phyloP scores from a whole-genome alignment of 2,113 vertebrate genomes.

The Albula goreensis region DNA sequence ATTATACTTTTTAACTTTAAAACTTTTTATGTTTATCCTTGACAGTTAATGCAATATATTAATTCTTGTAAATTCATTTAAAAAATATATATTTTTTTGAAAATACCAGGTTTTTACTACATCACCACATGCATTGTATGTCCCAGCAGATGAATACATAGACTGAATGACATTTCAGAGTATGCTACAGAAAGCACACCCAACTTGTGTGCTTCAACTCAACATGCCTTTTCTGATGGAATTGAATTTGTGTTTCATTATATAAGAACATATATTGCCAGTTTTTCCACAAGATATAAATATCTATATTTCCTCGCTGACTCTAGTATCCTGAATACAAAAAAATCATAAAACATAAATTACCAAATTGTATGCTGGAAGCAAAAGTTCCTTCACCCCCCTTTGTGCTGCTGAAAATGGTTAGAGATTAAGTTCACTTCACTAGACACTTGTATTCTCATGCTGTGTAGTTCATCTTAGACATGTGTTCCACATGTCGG shows the following conservation, averaged over 20 bases:
- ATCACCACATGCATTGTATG: not conserved
- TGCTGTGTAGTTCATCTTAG: not conserved
- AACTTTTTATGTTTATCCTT: not conserved
- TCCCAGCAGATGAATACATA: not conserved
- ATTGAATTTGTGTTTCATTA: not conserved
- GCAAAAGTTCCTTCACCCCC: not conserved
- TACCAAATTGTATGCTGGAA: not conserved
- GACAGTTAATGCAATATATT: not conserved
- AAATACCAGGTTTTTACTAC: not conserved
- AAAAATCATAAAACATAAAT: not conserved
- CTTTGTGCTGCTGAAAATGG: conserved; percentile 12
- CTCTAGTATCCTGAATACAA: not conserved
- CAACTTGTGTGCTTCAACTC: not conserved
- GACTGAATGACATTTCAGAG: not conserved
- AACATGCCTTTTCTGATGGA: not conserved
- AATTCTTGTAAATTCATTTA: not conserved
- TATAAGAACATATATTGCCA: conserved; percentile 12
- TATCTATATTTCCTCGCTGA: conserved; percentile 7
- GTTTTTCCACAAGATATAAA: conserved; percentile 14
- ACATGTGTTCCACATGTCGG: conserved; percentile 16
- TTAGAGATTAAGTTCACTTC: not conserved
- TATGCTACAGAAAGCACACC: not conserved
- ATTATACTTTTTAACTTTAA: not conserved
- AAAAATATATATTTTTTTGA: not conserved
- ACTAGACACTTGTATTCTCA: not conserved